Evolutionary conservation across 2,888 invertebrate genomes (phyloP).

Genomic region (Noctua fimbriata): DNA sequence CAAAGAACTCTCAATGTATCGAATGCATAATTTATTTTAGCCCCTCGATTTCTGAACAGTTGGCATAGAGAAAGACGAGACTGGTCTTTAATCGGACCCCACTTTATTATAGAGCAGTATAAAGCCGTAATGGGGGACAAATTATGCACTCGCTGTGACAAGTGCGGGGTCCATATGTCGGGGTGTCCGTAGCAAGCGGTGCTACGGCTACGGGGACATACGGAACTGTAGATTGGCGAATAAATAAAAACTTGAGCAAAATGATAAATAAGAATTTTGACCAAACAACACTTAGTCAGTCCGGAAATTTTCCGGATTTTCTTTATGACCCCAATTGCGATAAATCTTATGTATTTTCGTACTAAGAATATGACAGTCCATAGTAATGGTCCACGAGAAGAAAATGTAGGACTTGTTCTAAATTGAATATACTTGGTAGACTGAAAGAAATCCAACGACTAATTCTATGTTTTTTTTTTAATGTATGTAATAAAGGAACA

Average conservation of each 20-base stretch:
- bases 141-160: conserved; percentile 86
- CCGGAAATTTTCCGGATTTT: neutral
- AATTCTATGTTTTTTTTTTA: neutral
- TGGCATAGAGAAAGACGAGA: conserved; percentile 87
- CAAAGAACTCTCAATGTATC: conserved; percentile 86
- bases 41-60: conserved; percentile 82
- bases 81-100: conserved; percentile 86
- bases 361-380: neutral
- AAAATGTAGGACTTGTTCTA: neutral
- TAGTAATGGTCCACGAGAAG: neutral
- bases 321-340: neutral
- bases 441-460: neutral
- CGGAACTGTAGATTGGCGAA: conserved; percentile 37
- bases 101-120: conserved; percentile 82
- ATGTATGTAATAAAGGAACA: neutral
- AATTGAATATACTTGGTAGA: neutral
- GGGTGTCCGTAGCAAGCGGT: conserved; percentile 85
- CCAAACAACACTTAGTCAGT: neutral
- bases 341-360: neutral
- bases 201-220: conserved; percentile 69
- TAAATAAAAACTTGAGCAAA: neutral
- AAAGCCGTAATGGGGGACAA: conserved; percentile 87
- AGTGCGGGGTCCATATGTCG: conserved; percentile 88
- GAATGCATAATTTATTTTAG: conserved; percentile 87
- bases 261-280: neutral